phyloP scores from a whole-genome alignment of 1,140 invertebrate genomes.

The Belonocnema kinseyi region DNA sequence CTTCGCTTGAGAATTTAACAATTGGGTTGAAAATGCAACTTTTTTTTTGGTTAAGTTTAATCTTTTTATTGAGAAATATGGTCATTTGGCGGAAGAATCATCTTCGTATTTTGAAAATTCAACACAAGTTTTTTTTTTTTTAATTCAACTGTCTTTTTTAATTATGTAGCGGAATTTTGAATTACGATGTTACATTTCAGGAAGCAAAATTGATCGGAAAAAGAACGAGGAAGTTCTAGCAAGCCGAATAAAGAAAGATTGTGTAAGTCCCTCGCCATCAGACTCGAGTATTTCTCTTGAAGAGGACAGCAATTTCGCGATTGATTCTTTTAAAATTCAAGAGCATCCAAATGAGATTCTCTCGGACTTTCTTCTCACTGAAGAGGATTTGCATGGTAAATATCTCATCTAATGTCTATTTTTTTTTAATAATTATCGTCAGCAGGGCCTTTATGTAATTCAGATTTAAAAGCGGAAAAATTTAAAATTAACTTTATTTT shows the following conservation, averaged over 20 bases:
- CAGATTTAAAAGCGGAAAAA: too few species aligned
- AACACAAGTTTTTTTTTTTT: too few species aligned
- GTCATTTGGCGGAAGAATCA: too few species aligned
- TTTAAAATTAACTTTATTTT: too few species aligned
- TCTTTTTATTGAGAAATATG: too few species aligned
- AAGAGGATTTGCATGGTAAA: conserved; percentile 12
- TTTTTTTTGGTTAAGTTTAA: too few species aligned
- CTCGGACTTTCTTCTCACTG: conserved; percentile 11
- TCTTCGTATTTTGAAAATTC: too few species aligned
- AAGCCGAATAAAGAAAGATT: background rate
- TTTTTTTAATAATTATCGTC: background rate
- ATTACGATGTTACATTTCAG: background rate
- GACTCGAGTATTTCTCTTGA: conserved; percentile 1
- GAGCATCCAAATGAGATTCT: conserved; percentile 19
- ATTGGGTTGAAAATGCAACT: too few species aligned
- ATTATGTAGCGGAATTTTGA: background rate
- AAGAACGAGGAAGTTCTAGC: background rate
- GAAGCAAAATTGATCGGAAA: background rate
- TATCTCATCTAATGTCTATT: background rate
- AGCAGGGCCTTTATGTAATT: too few species aligned
- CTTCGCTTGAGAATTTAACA: too few species aligned
- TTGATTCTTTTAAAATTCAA: conserved; percentile 32
- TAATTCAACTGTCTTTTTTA: too few species aligned
- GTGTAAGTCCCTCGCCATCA: background rate
- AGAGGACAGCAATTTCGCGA: background rate